These are phyloP conservation scores for Drosophila conformis DNA, from an alignment of 2,888 invertebrate species.

Conservation along the genomic window DNA sequence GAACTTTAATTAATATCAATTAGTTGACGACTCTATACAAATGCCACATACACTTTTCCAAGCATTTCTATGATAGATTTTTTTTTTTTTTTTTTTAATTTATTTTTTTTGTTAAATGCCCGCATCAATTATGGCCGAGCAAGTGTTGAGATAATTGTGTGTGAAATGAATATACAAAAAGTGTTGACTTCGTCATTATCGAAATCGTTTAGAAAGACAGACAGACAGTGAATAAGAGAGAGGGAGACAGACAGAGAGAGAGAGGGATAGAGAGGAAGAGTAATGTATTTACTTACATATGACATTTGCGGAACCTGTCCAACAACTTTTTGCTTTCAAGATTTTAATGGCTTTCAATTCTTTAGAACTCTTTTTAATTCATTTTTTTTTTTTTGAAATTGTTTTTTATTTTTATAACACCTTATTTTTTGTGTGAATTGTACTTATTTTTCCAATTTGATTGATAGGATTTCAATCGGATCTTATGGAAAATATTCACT, in stretches of 20 bases:
- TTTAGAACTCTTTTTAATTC: not conserved
- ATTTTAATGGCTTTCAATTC: constrained; percentile 1
- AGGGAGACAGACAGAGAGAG: not conserved
- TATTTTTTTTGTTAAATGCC: constrained; percentile 3
- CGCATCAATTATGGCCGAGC: constrained; percentile 14
- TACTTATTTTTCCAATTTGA: not conserved
- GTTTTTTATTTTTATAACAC: not conserved
- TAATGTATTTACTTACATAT: not conserved
- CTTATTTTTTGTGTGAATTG: not conserved
- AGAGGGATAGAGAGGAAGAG: not conserved
- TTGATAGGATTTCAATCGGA: not conserved
- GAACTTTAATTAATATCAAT: constrained; percentile 40
- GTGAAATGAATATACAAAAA: constrained; percentile 29
- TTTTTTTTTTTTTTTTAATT: not conserved
- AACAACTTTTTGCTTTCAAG: not conserved
- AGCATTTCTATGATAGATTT: not conserved
- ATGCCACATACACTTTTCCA: not conserved
- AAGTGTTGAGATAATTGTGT: constrained; percentile 49
- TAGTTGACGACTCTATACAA: not conserved
- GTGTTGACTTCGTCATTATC: constrained; percentile 20
- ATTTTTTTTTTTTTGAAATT: not conserved
- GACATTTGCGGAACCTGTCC: not conserved
- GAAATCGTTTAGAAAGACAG: constrained; percentile 26
- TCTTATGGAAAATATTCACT: not conserved
- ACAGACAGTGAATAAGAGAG: not conserved